Evolutionary conservation across 2,113 vertebrate genomes (phyloP), one percentile per base, ranked within the genome.

Genomic region (Lathamus discolor): DNA sequence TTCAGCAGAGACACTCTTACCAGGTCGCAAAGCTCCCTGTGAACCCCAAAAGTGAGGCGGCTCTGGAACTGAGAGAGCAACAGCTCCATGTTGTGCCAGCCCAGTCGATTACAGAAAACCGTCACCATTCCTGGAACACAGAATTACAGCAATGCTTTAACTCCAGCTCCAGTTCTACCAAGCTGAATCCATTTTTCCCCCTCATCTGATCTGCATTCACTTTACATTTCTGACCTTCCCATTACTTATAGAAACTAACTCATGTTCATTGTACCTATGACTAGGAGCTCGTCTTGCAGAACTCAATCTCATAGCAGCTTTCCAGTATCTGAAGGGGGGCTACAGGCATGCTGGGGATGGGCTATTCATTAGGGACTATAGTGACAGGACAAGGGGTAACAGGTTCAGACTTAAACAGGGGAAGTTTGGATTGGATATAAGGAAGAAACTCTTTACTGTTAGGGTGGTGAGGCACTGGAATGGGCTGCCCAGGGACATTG

Each of bases 41-140:
- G 99, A 76, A 99, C 98, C 31, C 99, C 99, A 61, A 99, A 99
- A 23, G 98, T 99, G 77, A 99, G 98, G 33, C 99, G 98, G 90
- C 99, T 99, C 98, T 99, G 99, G 97, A 99, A 99, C 96, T 99
- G 99, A 16, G 99, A 99, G 35, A 99, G 97, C n/a, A 99, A 95
- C n/a, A 99, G 95, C 90, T 99, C 99, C 98, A 99, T 98, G 97
- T 99, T 99, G 98, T 99, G 98, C 99, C 99, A 99, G 51, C 99
- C 99, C 75, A 99, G 98, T 7, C 98, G 98, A 83, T 98, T 99
- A 95, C 98, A 99, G 98, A 99, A 99, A 77, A 99, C 98, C 0
- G 98, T 99, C 59, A 99, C 97, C 99, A 99, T 99, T 64, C 99
- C 99, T 99, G 95, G 35, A 97, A 98, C 46, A 97, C 15, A 93